Base-by-base conservation (phyloP, 2,797 vertebrate genomes). In the Hafferia zeledoni region DNA sequence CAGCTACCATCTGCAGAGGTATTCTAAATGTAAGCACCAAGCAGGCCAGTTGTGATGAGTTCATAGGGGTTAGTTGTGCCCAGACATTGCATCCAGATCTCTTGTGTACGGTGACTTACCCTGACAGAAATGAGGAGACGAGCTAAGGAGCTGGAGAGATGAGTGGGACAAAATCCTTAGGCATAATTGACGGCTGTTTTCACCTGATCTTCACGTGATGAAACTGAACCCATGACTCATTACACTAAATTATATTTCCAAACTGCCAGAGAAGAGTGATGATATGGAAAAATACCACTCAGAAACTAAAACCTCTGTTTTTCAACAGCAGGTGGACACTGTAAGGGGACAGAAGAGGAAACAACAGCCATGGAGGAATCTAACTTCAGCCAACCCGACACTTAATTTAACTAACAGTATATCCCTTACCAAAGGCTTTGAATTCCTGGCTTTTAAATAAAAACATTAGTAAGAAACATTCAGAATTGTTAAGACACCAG, bases 171-270 rank as follows among this genome's bases (percentile, higher is more conserved):
- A 93, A 86, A 86, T 65, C 49, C 30, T 14, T 30, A 28, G 46
- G 65, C 8, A 2, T 56, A 93, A 89, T 0, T 60, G 47, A 87
- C 43, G 37, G 41, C 80, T 93, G 67, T 13, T 90, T 83, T 87
- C 9, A 9, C 70, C 43, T 81, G 77, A 88, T 78, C 67, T 82
- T 78, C 60, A 35, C 30, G 70, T 39, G 68, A 70, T 68, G 17
- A 93, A 92, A 74, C 70, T 70, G 39, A 86, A 53, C 18, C 65
- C 76, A 25, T 91, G 87, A 95, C 47, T 90, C 83, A 90, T 50
- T 81, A 89, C 39, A 23, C 49, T 70, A 72, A 83, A 90, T 70
- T 90, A n/a, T 49, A 70, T 77, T 84, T 87, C 67, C 59, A 91
- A 94, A 71, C 17, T 59, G n/a, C 10, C 35, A 44, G 43, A 57